Base-by-base conservation (phyloP, 2,113 vertebrate species). In the Nycticorax nycticorax region DNA sequence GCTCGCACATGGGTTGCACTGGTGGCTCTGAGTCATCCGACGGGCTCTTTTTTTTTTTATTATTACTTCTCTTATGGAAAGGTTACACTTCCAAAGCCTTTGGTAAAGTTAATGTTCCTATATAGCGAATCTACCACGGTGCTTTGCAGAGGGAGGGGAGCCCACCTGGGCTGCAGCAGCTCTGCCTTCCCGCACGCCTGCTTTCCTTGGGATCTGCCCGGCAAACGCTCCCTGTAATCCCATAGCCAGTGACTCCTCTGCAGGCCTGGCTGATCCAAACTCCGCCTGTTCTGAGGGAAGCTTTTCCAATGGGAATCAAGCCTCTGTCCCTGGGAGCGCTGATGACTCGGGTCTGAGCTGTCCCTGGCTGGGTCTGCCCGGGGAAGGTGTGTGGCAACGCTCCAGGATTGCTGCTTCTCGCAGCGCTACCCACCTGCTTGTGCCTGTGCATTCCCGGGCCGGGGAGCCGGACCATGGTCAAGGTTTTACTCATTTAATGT, bases 341-440 rank as follows among this genome's bases (percentile, higher is more conserved):
- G 78, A 48, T 88, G 93, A 94, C 66, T 93, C 28, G 26, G 26
- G 8, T 60, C 77, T 93, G 93, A 96, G 95, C 91, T 91, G 91
- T 95, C 78, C 64, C 62, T 23, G 19, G 55, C 72, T 0, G 1
- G 76, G 32, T 84, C 86, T 84, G 86, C 91, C 91, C 2, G 1
- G 53, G 67, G 47, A 86, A 86, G 55, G 80, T 2, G n/a, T 87
- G 77, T 89, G 85, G 85, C 92, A 91, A 74, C 8, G 2, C 93
- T 85, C 45, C 0, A 35, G 68, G 56, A 57, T 81, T 5, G 9
- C 63, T 3, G 4, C 59, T 73, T 28, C 73, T 86, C 4, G 4
- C 92, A 45, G 71, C 3, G 8, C 63, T 50, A 76, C 59, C 13
- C 0, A 67, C 93, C 69, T 56, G 85, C 69, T 37, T 50, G 26